A percentile compares a stretch with the other conserved stretches of the same genome.
phyloP scores from a whole-genome alignment of 2,113 vertebrate genomes.

The Entelurus aequoreus region DNA sequence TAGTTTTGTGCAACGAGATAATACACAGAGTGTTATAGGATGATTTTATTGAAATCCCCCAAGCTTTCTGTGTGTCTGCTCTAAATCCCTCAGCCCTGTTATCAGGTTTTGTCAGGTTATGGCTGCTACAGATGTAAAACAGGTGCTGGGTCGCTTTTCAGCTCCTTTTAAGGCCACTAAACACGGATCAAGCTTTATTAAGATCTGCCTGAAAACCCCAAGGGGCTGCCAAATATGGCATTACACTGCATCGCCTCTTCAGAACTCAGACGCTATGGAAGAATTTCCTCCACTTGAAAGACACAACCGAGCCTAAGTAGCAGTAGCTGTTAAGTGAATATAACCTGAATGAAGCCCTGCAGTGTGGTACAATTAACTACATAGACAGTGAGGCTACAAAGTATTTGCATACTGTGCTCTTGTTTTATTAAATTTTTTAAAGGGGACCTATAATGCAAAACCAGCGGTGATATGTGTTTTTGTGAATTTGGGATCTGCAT shows the following conservation, averaged over 20 bases:
- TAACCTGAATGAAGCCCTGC: neutral
- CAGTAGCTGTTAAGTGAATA: slow-evolving; percentile 4
- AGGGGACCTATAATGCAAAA: too few relatives aligned
- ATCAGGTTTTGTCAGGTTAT: slow-evolving; percentile 46
- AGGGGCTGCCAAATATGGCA: slow-evolving; percentile 74
- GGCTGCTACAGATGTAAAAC: slow-evolving; percentile 63
- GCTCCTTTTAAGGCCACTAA: slow-evolving; percentile 75
- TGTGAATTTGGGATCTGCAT: too few relatives aligned
- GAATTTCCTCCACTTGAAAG: slow-evolving; percentile 32
- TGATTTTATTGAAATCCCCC: slow-evolving; percentile 9
- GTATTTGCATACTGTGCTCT: neutral
- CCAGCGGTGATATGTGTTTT: too few relatives aligned
- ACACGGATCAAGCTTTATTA: slow-evolving; percentile 68
- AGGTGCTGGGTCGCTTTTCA: slow-evolving; percentile 64
- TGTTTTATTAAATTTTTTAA: too few relatives aligned
- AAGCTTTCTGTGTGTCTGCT: slow-evolving; percentile 19
- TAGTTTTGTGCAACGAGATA: neutral
- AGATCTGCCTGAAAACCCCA: slow-evolving; percentile 63
- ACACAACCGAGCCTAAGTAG: slow-evolving; percentile 11
- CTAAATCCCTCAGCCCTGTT: slow-evolving; percentile 25
- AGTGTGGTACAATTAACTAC: neutral
- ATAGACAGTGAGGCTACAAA: neutral
- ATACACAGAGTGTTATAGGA: neutral
- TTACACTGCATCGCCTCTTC: slow-evolving; percentile 42
- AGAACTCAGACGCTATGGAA: slow-evolving; percentile 46